Base-by-base conservation (phyloP, 1,140 invertebrate genomes). In the Leptinotarsa undecemlineata region DNA sequence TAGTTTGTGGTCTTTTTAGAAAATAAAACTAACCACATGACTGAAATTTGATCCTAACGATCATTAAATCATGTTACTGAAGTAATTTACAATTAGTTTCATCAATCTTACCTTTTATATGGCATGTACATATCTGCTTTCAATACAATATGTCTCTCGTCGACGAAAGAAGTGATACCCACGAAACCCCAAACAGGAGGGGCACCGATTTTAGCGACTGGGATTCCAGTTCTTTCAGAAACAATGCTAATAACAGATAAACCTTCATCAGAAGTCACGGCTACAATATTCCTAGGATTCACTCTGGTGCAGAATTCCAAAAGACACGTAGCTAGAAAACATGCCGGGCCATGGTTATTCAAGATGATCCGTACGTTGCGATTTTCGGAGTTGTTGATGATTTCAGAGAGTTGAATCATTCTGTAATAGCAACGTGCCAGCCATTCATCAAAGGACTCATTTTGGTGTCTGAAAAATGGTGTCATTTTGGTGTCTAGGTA, bases 171-270 rank as follows among this genome's bases (percentile, higher is more conserved):
- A 78, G 88, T 87, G n/a, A 86, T 80, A 26, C 87, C 87, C 1
- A 87, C 82, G 78, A 87, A 88, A 14, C 88, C 88, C 87, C 87
- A 89, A 11, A 89, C 87, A 48, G 88, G 87, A 6, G 88, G 87
- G 69, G 86, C 87, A 80, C 85, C 85, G 76, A 89, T 85, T 77
- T 86, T 85, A 76, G 79, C 80, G 60, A 86, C 73, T 2, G 84
- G 82, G 8, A 87, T 78, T 78, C 86, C 83, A 20, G 84, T 81
- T 57, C 84, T 82, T 77, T 86, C 81, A 19, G 87, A 84, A 23
- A 84, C 76, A 47, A 80, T 74, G 20, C 79, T 76, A 20, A 85
- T 78, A 48, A 85, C 78, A 67, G 85, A 84, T 47, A 88, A 82
- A 13, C 87, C 88, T 68, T 86, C 72, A 79, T 89, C 86, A 21